Conservation (phyloP, 2,797 vertebrate genomes). For the Lithobates sylvaticus region DNA sequence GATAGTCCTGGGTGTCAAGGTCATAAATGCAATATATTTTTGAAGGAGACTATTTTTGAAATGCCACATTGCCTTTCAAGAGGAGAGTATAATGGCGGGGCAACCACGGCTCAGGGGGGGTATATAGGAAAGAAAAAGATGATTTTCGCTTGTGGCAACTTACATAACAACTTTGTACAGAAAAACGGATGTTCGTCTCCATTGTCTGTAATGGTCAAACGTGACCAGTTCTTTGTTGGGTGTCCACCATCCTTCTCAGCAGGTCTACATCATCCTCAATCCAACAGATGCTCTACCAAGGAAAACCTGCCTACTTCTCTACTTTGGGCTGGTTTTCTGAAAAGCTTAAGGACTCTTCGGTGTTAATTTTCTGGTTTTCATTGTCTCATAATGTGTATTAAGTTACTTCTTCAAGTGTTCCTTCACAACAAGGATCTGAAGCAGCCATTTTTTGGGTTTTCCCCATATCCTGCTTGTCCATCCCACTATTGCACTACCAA, state of each 20-base stretch:
- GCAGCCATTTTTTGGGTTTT: neutral
- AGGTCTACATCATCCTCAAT: neutral
- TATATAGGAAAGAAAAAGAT: neutral
- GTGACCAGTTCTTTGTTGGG: neutral
- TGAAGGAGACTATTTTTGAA: neutral
- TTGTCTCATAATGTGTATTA: neutral
- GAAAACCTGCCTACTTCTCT: neutral
- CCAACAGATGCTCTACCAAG: neutral
- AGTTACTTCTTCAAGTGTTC: too few relatives aligned
- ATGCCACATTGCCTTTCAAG: conserved; percentile 40
- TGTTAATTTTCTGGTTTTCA: neutral
- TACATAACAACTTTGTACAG: neutral
- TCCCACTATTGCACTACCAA: neutral
- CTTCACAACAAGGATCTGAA: neutral
- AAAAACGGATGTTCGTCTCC: neutral
- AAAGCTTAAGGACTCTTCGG: neutral
- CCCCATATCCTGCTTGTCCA: neutral
- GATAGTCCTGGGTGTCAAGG: neutral
- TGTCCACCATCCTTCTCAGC: neutral
- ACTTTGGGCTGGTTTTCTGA: neutral
- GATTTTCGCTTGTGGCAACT: neutral
- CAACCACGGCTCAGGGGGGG: neutral
- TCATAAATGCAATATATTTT: conserved; percentile 28
- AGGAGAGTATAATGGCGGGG: neutral
- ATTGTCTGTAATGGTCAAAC: neutral